Evolutionary conservation across 2,888 invertebrate species (phyloP).

Genomic region (Eupithecia tripunctaria): DNA sequence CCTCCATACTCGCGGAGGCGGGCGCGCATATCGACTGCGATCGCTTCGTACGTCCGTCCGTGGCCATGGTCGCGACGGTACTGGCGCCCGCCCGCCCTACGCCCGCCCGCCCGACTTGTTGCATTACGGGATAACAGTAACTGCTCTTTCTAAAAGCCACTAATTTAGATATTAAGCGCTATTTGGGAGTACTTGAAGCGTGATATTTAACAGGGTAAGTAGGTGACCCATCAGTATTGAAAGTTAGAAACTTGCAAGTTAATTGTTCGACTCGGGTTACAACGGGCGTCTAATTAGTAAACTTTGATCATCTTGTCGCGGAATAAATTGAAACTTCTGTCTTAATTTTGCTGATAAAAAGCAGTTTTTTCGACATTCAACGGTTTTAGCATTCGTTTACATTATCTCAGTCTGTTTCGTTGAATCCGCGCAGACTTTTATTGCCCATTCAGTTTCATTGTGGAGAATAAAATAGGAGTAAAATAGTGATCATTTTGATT

Average conservation of each 20-base stretch:
- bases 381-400: constrained; percentile 43
- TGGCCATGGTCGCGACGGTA: constrained; percentile 85
- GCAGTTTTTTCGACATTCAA: constrained; percentile 37
- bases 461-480: constrained; percentile 27
- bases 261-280: not conserved
- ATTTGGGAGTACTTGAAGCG: constrained; percentile 6
- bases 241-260: constrained; percentile 2
- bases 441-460: constrained; percentile 33
- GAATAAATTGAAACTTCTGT: constrained; percentile 15
- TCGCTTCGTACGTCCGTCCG: constrained; percentile 87
- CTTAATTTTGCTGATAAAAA: constrained; percentile 39
- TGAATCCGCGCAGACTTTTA: constrained; percentile 35
- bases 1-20: constrained; percentile 88
- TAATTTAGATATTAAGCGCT: constrained; percentile 46
- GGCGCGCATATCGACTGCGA: constrained; percentile 91
- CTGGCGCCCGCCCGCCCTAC: constrained; percentile 61
- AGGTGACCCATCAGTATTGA: not conserved
- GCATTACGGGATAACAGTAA: constrained; percentile 58
- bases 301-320: constrained; percentile 10
- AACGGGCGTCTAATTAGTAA: constrained; percentile 6
- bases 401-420: constrained; percentile 36
- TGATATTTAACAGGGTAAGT: not conserved
- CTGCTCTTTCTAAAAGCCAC: constrained; percentile 68
- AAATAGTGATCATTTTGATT: constrained; percentile 25
- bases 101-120: constrained; percentile 68